phyloP scores from a whole-genome alignment of 2,797 vertebrate species.

The Pelochelys cantorii region DNA sequence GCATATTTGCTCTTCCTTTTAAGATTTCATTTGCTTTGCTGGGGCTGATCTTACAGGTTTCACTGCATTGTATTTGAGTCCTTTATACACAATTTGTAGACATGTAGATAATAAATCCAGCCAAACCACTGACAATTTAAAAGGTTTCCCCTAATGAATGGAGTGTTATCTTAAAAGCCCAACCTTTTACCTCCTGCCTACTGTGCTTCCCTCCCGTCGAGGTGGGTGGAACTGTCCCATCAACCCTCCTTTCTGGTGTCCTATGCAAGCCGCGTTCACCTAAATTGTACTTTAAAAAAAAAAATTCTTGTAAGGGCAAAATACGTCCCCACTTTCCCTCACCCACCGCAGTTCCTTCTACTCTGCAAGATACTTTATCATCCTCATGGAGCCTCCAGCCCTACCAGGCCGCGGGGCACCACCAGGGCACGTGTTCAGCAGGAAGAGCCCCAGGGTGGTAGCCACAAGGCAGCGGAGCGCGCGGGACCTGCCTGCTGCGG shows the following conservation, averaged over 20 bases:
- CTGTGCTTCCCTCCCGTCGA: background rate
- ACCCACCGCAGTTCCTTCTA: background rate
- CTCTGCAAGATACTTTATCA: background rate
- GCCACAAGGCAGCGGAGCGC: background rate
- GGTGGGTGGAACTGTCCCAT: background rate
- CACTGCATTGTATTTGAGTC: background rate
- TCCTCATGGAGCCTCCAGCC: background rate
- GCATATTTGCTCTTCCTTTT: background rate
- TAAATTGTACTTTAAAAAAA: background rate
- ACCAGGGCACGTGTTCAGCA: background rate
- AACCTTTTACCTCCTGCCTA: background rate
- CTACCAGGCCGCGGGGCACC: background rate
- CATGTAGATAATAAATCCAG: constrained; percentile 21
- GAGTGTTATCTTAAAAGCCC: constrained; percentile 19
- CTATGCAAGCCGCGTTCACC: background rate
- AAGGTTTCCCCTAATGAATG: constrained; percentile 51
- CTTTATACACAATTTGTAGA: constrained; percentile 38
- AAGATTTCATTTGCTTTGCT: constrained; percentile 20
- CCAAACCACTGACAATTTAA: constrained; percentile 43
- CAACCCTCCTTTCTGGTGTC: background rate
- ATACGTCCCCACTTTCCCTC: accelerated
- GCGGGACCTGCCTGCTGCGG: background rate
- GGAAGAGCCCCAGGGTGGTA: background rate
- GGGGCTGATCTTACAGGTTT: background rate
- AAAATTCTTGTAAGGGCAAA: background rate